These are phyloP conservation scores for Drosophila athabasca DNA, from an alignment of 1,140 invertebrate species.

Conservation along the genomic window DNA sequence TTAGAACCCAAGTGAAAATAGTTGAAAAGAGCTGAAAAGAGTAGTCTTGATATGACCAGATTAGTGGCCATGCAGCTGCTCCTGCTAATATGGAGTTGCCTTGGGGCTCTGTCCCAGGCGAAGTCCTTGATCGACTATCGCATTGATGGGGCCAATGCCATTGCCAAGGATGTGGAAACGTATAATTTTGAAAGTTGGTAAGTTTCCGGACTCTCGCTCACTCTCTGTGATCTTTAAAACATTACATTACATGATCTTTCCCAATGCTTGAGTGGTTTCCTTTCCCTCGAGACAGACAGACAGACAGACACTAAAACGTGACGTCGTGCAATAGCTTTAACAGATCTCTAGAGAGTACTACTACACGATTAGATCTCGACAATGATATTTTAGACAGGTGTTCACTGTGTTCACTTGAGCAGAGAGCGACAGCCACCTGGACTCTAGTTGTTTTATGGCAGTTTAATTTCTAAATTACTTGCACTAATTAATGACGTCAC, in stretches of 20 bases:
- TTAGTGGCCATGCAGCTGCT: constrained; percentile 23
- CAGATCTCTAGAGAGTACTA: constrained; percentile 37
- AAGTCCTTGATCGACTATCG: constrained; percentile 37
- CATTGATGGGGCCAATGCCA: constrained; percentile 34
- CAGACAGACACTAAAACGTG: constrained; percentile 35
- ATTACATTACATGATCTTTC: constrained; percentile 16
- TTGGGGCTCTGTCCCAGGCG: constrained; percentile 30
- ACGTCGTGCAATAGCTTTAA: constrained; percentile 36
- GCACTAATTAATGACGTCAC: constrained; percentile 69
- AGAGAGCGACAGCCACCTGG: constrained; percentile 27
- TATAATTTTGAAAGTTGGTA: constrained; percentile 62
- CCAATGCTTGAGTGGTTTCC: constrained; percentile 42
- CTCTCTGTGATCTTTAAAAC: neutral
- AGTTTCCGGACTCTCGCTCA: constrained; percentile 48
- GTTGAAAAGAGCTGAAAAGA: neutral
- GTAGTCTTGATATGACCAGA: constrained; percentile 34
- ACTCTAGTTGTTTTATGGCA: constrained; percentile 18
- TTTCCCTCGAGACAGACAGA: constrained; percentile 18
- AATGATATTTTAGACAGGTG: constrained; percentile 53
- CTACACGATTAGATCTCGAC: constrained; percentile 6
- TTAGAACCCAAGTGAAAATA: constrained; percentile 1
- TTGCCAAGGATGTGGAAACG: constrained; percentile 26
- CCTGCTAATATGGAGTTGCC: constrained; percentile 37
- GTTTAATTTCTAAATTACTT: constrained; percentile 40
- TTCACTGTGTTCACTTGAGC: constrained; percentile 46